phyloP scores from a whole-genome alignment of 35 echinoderm and acorn worm species.

The Heliocidaris tuberculata region DNA sequence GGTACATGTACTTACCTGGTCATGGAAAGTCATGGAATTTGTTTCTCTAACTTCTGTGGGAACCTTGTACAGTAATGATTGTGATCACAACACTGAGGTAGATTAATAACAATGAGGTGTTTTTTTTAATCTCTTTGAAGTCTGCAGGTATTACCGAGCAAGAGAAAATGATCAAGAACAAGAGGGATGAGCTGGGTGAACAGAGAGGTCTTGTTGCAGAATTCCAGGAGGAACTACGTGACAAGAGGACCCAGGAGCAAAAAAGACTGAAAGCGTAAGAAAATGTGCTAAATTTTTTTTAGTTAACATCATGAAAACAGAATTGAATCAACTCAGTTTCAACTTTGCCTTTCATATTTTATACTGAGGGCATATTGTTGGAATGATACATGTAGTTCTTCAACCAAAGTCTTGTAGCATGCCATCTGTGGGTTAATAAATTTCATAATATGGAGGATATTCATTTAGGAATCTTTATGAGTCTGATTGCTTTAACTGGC shows the following conservation, averaged over 20 bases:
- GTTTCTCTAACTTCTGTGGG: too few species aligned
- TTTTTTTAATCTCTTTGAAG: constrained; percentile 14
- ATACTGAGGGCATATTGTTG: not conserved
- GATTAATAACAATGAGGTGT: not conserved
- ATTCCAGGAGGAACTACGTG: constrained; percentile 77
- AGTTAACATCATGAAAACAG: not conserved
- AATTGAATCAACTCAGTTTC: not conserved
- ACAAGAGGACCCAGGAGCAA: constrained; percentile 79
- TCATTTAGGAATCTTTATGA: too few species aligned
- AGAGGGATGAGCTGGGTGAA: constrained; percentile 67
- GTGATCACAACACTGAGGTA: not conserved
- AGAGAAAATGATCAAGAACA: constrained; percentile 57
- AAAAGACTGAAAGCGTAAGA: constrained; percentile 77
- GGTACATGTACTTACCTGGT: too few species aligned
- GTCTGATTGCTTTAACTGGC: not conserved
- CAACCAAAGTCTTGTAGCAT: not conserved
- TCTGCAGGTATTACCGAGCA: constrained; percentile 43
- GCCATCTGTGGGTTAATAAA: not conserved
- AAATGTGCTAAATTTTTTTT: not conserved
- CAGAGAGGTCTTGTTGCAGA: constrained; percentile 58
- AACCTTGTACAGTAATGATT: too few species aligned
- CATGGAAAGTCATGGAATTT: too few species aligned
- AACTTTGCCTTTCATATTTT: not conserved
- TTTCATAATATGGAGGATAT: too few species aligned
- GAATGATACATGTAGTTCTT: not conserved